Evolutionary conservation across 2,113 vertebrate species (phyloP), one percentile per base, ranked within the genome.

Genomic region (Mesoclemmys tuberculata): DNA sequence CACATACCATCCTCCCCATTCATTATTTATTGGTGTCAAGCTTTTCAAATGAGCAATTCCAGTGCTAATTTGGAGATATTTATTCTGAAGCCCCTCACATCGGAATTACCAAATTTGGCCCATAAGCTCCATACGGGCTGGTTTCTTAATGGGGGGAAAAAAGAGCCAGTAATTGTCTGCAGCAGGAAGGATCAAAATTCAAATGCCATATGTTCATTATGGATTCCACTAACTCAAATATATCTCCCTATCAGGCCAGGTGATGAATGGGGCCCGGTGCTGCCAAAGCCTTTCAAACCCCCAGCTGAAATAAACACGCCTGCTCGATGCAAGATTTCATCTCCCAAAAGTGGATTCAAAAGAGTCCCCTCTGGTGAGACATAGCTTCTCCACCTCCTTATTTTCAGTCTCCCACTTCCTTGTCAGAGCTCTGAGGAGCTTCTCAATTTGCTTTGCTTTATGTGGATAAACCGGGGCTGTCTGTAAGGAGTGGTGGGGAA

Each of bases 191-290:
- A 79, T 88, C 49, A 41, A 83, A 68, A 78, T 68, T 35, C 80
- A 48, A 79, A 78, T 68, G 85, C 85, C 85, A 92, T 88, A 84
- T 88, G 90, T 55, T 88, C 90, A 79, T 79, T 88, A 79, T 48
- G 12, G 80, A 92, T 49, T 68, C 90, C 29, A 10, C 90, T 79
- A 88, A 84, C 87, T 85, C 82, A 84, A 79, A 84, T 88, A 64
- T 68, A 78, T 64, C 80, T 84, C 54, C 71, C 82, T 14, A 49
- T 80, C 90, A 92, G 80, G 55, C 38, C 31, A 3, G 7, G 38
- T 48, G 85, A 92, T 78, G 74, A 79, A 92, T 92, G 90, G 78
- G 56, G 11, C 44, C 3, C 2, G 22, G n/a, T 46, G 38, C 90
- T 55, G 44, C 27, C 38, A 27, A 38, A 54, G 90, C 10, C 10